Conservation (phyloP, 2,888 invertebrate genomes). For the Cerastis leucographa region DNA sequence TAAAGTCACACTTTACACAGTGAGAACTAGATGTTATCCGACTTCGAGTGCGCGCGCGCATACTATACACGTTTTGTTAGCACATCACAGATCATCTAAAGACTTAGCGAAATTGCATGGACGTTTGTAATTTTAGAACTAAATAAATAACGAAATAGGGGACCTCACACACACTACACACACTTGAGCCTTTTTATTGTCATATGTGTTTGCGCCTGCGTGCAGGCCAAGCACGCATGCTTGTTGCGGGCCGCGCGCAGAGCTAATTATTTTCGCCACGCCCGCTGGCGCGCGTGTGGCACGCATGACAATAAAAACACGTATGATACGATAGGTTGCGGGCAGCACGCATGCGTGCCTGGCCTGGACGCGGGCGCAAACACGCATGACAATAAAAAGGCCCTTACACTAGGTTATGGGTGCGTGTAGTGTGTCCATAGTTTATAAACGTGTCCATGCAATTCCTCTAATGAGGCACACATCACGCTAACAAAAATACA, state of each 20-base stretch:
- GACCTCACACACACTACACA: slow-evolving; percentile 4
- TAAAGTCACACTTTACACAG: slow-evolving; percentile 53
- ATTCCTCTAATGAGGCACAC: slow-evolving; percentile 85
- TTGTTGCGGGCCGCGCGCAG: no score
- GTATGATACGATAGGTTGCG: no score
- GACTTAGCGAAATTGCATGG: slow-evolving; percentile 79
- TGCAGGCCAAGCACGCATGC: no score
- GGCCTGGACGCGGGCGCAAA: no score
- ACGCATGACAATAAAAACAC: no score
- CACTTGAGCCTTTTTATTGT: no score
- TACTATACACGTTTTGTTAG: slow-evolving; percentile 79
- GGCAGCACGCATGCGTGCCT: no score
- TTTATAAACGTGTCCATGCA: slow-evolving; percentile 71
- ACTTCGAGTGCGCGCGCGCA: slow-evolving; percentile 70
- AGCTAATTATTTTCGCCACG: no score
- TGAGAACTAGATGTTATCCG: slow-evolving; percentile 66
- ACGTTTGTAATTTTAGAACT: slow-evolving; percentile 56
- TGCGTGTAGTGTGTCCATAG: background rate
- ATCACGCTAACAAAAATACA: slow-evolving; percentile 84
- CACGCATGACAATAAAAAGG: no score
- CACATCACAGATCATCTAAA: slow-evolving; percentile 86
- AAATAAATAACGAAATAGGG: slow-evolving; percentile 56
- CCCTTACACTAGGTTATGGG: background rate
- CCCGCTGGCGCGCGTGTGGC: no score
- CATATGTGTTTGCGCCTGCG: no score